Evolutionary conservation across 2,888 invertebrate species (phyloP), one percentile per base, ranked within the genome.

Genomic region (Drosophila mulleri): DNA sequence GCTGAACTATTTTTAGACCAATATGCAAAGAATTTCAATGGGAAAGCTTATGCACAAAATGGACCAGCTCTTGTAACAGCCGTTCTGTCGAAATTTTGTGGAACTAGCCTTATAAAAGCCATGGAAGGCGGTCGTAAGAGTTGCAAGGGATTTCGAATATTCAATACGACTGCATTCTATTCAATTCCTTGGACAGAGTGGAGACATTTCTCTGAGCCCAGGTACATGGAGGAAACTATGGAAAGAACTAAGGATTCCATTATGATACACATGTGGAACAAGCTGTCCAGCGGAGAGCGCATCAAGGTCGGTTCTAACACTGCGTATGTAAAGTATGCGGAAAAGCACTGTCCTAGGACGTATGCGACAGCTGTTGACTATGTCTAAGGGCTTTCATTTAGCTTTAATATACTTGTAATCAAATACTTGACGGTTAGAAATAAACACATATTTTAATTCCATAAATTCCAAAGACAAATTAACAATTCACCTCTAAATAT

Each of bases 141-240:
- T 35, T 96, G 96, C 77, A 76, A 83, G 71, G 95, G 95, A 8
- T 95, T 96, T 86, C 94, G 93, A 60, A 95, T 96, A 0, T 95
- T 94, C 78, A 94, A 95, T 1, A 94, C 94, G 1, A 93, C 94
- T 26, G 93, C 94, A 14, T 96, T 96, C 90, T 96, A 96, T 91
- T 95, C 96, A 0, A 92, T 96, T 35, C 35, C 20, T 0, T 96
- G 95, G 94, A 87, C 91, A 58, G 90, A 94, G 8, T 96, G 95
- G 94, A 89, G 87, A 4, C 91, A 94, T 72, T 96, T 95, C 89
- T n/a, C 96, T 84, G 80, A 90, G 8, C 88, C 91, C 0, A 52
- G 79, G 7, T 89, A 92, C 16, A 82, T 92, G 0, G 91, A 94
- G 67, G 91, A 83, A 37, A 87, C 90, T 6, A 61, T 91, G 37